phyloP scores from a whole-genome alignment of 2,113 vertebrate genomes.

The Loxodonta africana region DNA sequence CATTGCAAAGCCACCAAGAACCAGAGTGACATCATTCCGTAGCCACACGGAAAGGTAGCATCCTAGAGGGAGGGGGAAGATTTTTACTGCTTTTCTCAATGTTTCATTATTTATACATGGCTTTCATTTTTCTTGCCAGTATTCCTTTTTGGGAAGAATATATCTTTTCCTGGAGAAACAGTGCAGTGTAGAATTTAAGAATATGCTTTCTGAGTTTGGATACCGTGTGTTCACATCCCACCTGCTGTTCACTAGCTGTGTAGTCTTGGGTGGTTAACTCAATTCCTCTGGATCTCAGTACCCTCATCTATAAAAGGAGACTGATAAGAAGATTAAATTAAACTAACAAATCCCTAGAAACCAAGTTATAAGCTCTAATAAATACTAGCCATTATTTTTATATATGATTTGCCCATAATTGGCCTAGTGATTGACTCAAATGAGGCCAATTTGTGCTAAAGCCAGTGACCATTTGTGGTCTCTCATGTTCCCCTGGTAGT shows the following conservation, averaged over 20 bases:
- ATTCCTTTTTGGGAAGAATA: conserved; percentile 42
- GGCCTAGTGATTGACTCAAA: background rate
- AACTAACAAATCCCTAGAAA: background rate
- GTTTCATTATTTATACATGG: background rate
- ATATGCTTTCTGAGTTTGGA: background rate
- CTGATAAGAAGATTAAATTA: background rate
- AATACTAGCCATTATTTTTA: background rate
- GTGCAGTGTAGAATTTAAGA: background rate
- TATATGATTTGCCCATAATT: background rate
- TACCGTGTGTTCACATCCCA: background rate
- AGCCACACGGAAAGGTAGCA: background rate
- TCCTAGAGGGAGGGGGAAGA: rapidly evolving
- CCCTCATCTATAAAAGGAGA: background rate
- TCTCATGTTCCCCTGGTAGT: background rate
- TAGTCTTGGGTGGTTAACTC: background rate
- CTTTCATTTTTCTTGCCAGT: conserved; percentile 4
- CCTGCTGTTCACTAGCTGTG: conserved; percentile 24
- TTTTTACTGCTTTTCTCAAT: background rate
- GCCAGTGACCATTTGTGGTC: background rate
- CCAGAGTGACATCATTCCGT: background rate
- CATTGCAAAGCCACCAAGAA: background rate
- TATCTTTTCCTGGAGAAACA: background rate
- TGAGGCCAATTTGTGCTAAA: background rate
- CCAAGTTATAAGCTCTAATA: background rate
- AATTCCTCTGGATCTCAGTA: background rate